Evolutionary conservation across 2,113 vertebrate species (phyloP).

Genomic region (Raja brachyura): DNA sequence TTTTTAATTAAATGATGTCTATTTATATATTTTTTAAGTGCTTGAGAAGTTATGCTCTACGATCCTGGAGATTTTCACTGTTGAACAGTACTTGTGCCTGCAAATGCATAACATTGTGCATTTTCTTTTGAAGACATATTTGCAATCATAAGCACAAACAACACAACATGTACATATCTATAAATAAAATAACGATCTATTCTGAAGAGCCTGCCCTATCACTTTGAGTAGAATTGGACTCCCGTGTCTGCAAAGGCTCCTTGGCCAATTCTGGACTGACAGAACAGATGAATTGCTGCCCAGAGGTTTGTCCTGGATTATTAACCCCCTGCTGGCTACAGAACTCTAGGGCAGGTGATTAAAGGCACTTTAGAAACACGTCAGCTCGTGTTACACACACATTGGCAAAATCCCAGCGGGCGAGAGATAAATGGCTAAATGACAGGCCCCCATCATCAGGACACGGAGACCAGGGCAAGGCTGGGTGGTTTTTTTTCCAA

Average conservation of each 20-base stretch:
- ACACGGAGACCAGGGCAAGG: constrained; percentile 10
- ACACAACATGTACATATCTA: neutral
- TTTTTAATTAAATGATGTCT: neutral
- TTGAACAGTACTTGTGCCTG: neutral
- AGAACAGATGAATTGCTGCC: constrained; percentile 1
- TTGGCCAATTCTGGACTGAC: neutral
- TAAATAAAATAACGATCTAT: neutral
- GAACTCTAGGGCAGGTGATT: constrained; percentile 35
- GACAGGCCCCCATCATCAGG: constrained; percentile 25
- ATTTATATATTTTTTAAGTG: neutral
- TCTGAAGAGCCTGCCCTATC: neutral
- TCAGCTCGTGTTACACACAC: constrained; percentile 36
- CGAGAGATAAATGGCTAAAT: constrained; percentile 26
- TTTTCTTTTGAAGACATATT: constrained; percentile 10
- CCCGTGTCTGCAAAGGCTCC: neutral
- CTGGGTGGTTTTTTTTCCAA: neutral
- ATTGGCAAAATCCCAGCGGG: constrained; percentile 25
- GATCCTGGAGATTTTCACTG: neutral
- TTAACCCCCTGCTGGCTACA: constrained; percentile 24
- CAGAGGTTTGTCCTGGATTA: constrained; percentile 35
- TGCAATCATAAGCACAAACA: neutral
- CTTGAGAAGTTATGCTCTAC: neutral
- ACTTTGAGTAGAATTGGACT: neutral
- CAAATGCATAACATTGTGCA: no score
- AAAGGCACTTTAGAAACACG: constrained; percentile 38